A percentile compares a stretch with the other conserved stretches of the same genome.
phyloP scores from a whole-genome alignment of 2,797 vertebrate genomes.

The Acrocephalus scirpaceus region DNA sequence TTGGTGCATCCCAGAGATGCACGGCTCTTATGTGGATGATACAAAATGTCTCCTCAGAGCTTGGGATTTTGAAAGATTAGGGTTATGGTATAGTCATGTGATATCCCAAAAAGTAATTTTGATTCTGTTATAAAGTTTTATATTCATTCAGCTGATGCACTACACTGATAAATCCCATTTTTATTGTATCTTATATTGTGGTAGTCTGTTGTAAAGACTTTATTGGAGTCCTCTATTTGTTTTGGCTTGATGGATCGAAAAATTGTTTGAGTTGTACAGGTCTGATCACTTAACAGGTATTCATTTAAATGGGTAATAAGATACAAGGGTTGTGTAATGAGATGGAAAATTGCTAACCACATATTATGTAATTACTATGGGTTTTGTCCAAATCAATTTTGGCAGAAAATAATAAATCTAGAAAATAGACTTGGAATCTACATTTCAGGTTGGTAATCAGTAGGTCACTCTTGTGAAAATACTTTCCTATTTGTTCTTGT shows the following conservation, averaged over 20 bases:
- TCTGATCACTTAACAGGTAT: slow-evolving; percentile 65
- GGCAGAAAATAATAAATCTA: slow-evolving; percentile 69
- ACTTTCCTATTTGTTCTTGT: slow-evolving; percentile 38
- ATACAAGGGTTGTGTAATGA: slow-evolving; percentile 68
- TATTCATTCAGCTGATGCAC: background rate
- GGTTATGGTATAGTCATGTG: background rate
- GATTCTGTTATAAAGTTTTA: background rate
- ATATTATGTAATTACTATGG: slow-evolving; percentile 49
- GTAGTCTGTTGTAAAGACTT: slow-evolving; percentile 2
- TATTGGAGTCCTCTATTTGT: slow-evolving; percentile 31
- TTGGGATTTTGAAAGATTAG: background rate
- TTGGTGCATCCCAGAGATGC: background rate
- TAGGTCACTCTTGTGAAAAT: slow-evolving; percentile 50
- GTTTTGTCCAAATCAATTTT: slow-evolving; percentile 69
- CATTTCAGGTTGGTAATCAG: slow-evolving; percentile 38
- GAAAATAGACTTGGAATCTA: slow-evolving; percentile 39
- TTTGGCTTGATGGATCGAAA: slow-evolving; percentile 59
- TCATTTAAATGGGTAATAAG: slow-evolving; percentile 66
- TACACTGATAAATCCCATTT: background rate
- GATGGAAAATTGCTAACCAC: slow-evolving; percentile 67
- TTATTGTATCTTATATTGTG: background rate
- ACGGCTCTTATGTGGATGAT: background rate
- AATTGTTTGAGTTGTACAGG: slow-evolving; percentile 44
- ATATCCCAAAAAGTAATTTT: background rate
- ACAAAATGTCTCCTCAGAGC: background rate